Percentiles rank a stretch among this genome's conserved stretches.
phyloP scores from a whole-genome alignment of 2,888 invertebrate species.

The Ligdia adustata region DNA sequence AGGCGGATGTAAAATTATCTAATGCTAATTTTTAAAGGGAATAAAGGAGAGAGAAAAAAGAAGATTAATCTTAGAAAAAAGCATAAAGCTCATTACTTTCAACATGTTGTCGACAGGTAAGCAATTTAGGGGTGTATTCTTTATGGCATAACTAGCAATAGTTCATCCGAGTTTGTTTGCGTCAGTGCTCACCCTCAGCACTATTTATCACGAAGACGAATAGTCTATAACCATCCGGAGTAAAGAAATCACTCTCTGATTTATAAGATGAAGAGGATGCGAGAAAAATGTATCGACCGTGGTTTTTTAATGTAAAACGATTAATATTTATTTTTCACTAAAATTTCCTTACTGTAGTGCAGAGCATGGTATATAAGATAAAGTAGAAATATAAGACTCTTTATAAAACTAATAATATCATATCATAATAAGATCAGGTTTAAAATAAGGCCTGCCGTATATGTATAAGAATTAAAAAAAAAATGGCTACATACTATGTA shows the following conservation, averaged over 20 bases:
- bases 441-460: too few relatives aligned
- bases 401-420: too few relatives aligned
- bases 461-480: too few relatives aligned
- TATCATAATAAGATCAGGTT: too few relatives aligned
- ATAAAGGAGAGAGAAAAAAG: neutral
- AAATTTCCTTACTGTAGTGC: too few relatives aligned
- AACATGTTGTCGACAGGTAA: neutral
- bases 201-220: slow-evolving; percentile 34
- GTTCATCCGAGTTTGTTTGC: slow-evolving; percentile 24
- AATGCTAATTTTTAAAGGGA: neutral
- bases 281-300: slow-evolving; percentile 21
- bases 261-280: slow-evolving; percentile 30
- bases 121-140: neutral
- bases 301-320: slow-evolving; percentile 15
- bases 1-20: too few relatives aligned
- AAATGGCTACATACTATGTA: too few relatives aligned
- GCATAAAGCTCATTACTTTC: neutral
- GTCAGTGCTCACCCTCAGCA: slow-evolving; percentile 25
- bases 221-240: slow-evolving; percentile 31
- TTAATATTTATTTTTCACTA: slow-evolving; percentile 16
- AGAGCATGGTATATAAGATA: too few relatives aligned
- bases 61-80: neutral
- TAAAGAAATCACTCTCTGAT: slow-evolving; percentile 35
- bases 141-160: slow-evolving; percentile 6
- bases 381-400: too few relatives aligned